Evolutionary conservation across 2,797 vertebrate genomes (phyloP).

Genomic region (Sebastes vulpes): DNA sequence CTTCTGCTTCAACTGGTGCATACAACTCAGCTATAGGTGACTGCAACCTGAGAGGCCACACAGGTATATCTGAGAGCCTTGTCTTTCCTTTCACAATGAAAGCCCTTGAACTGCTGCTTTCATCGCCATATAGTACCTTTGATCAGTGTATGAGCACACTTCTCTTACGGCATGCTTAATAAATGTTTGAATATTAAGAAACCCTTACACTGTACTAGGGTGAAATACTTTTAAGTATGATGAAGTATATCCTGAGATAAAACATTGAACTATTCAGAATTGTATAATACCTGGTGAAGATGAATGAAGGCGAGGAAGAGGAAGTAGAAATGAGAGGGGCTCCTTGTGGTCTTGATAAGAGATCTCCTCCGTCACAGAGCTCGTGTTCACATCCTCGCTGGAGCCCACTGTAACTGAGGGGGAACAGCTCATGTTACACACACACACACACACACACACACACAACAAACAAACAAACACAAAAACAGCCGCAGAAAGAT

Average conservation of each 20-base stretch:
- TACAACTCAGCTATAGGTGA: slow-evolving; percentile 23
- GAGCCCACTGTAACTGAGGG: slow-evolving; percentile 29
- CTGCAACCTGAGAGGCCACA: slow-evolving; percentile 53
- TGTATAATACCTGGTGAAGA: slow-evolving; percentile 29
- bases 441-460: not conserved
- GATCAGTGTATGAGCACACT: not conserved
- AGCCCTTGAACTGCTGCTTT: not conserved
- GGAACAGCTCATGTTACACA: not conserved
- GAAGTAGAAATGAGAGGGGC: slow-evolving; percentile 1
- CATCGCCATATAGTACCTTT: not conserved
- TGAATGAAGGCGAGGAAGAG: slow-evolving; percentile 10
- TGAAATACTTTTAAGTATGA: not conserved
- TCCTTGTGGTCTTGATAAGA: slow-evolving; percentile 17
- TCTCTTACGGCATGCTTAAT: not conserved
- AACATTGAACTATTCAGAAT: not conserved
- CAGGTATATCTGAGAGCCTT: slow-evolving; percentile 1
- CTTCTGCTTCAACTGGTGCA: slow-evolving; percentile 12
- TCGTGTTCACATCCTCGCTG: slow-evolving; percentile 14
- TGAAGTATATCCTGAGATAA: not conserved
- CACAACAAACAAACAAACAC: not conserved
- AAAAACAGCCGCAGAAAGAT: not conserved
- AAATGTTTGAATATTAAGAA: not conserved
- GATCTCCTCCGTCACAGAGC: slow-evolving; percentile 23
- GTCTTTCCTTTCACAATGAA: slow-evolving; percentile 43
- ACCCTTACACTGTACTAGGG: not conserved